Conservation (phyloP, 2,888 invertebrate genomes). For the Listrodromus nycthemerus region DNA sequence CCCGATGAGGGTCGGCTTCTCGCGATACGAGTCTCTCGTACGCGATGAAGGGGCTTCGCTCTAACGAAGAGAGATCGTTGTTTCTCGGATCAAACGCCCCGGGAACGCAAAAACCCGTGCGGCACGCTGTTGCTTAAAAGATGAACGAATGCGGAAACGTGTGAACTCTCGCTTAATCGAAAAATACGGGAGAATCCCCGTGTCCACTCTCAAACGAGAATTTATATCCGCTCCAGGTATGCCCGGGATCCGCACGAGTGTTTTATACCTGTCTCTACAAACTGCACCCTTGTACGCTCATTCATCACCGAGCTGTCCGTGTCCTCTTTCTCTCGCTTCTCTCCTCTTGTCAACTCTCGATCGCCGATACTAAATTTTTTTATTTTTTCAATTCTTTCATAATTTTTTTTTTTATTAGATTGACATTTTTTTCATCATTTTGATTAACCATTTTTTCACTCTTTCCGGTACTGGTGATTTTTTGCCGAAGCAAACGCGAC, state of each 20-base stretch:
- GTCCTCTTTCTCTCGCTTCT: neutral
- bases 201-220: constrained; percentile 44
- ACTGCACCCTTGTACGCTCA: constrained; percentile 29
- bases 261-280: constrained; percentile 22
- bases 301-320: neutral
- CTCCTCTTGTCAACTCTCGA: constrained; percentile 1
- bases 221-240: constrained; percentile 42
- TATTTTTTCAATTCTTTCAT: neutral
- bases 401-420: too few species aligned
- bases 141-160: constrained; percentile 44
- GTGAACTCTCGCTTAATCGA: constrained; percentile 49
- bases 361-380: constrained; percentile 8
- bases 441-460: too few species aligned
- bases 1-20: constrained; percentile 54
- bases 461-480: too few species aligned
- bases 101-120: constrained; percentile 10
- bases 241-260: constrained; percentile 11
- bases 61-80: constrained; percentile 65
- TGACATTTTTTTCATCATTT: too few species aligned
- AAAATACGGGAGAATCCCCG: constrained; percentile 57
- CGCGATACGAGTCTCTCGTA: constrained; percentile 29
- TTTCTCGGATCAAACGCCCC: constrained; percentile 32
- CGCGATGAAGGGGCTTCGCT: constrained; percentile 36
- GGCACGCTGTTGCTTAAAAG: constrained; percentile 5
- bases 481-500: too few species aligned